Percentiles rank a stretch among this genome's conserved stretches.
Conservation (phyloP, 2,888 invertebrate species). For the Amblyteles armatorius region DNA sequence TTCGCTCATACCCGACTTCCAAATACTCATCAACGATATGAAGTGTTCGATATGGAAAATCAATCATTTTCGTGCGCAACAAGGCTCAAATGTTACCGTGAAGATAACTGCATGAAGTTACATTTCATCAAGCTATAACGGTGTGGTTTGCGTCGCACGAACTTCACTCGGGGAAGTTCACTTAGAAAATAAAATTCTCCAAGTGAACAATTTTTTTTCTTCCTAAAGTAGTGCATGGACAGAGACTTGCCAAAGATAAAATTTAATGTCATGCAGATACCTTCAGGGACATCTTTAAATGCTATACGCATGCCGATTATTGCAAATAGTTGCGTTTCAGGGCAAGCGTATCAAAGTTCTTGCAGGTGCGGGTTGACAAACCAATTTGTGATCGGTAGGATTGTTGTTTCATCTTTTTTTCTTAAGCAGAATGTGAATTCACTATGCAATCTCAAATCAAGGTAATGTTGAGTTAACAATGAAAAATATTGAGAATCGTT, state of each 20-base stretch:
- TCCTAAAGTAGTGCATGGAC: no score
- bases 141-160: no score
- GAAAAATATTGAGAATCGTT: neutral
- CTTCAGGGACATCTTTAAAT: no score
- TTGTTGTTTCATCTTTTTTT: neutral
- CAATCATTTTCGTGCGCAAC: neutral
- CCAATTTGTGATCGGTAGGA: neutral
- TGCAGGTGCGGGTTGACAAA: neutral
- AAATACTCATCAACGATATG: neutral
- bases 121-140: no score
- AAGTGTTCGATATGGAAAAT: neutral
- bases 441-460: neutral
- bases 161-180: no score
- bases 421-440: neutral
- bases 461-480: neutral
- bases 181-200: no score
- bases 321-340: neutral
- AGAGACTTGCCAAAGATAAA: no score
- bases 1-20: neutral
- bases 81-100: neutral
- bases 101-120: no score
- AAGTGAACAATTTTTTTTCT: no score
- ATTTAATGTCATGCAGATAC: no score
- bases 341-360: neutral
- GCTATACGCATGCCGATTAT: neutral